Base-by-base conservation (phyloP, 2,797 vertebrate species). In the Momotus momota region DNA sequence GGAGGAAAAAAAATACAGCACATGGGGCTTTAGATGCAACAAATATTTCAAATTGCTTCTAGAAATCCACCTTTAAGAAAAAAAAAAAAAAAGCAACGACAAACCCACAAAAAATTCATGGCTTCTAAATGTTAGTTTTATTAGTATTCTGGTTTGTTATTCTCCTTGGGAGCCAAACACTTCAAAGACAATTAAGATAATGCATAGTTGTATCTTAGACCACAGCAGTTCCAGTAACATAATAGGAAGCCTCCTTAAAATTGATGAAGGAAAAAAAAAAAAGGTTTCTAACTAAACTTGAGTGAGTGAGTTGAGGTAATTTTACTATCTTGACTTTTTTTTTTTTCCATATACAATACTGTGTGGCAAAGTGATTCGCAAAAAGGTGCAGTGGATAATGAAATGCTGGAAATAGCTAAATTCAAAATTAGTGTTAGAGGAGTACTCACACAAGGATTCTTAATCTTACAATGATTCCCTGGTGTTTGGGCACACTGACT, bases 111-210 rank as follows among this genome's bases (percentile, higher is more conserved):
- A 13, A 7, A 57, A 79, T 61, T 60, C 3, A 43, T 73, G 40
- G 26, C 13, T 88, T 88, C 22, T 77, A 71, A 79, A 52, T 62
- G 17, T 75, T 88, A 54, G 5, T 26, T 90, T 74, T 92, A 69
- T 80, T 26, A 67, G 48, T 61, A 84, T 77, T 80, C 66, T 86
- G n/a, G 26, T 94, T 69, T 85, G 40, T 57, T 72, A 60, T 85
- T 96, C 81, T 91, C 38, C 51, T 95, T 95, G 67, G 38, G 69
- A 93, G 16, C 11, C 25, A 88, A 95, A 73, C 19, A 82, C 46
- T 95, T 95, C 70, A 69, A 90, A 84, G 46, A 10, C 73, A 94
- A 95, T 90, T 65, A 94, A 95, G 54, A 92, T 88, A 97, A 96
- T 54, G 19, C 16, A 84, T 78, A 72, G 18, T 29, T 93, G 51